Conservation (phyloP, 92 coral and sea anemone species). For the Meandrina meandrites region DNA sequence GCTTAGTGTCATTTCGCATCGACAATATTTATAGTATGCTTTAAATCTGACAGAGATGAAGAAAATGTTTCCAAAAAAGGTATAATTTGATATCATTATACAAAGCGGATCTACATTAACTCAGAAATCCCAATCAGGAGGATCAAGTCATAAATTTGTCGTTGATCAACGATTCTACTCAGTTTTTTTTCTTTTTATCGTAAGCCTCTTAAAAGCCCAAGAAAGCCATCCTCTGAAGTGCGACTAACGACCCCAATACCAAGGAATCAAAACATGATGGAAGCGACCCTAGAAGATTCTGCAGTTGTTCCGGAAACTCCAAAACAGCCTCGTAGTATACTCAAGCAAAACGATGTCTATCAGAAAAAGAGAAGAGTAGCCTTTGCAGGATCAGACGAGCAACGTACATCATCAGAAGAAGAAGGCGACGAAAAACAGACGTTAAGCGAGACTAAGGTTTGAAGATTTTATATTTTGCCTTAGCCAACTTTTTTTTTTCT, state of each 20-base stretch:
- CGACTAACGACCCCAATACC: slow-evolving; percentile 4
- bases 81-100: too few relatives aligned
- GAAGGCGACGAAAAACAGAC: slow-evolving; percentile 58
- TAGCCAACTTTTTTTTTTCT: neutral
- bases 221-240: neutral
- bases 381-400: slow-evolving; percentile 78
- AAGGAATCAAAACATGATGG: neutral
- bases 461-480: neutral
- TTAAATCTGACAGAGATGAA: neutral
- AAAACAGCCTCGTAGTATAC: slow-evolving; percentile 75
- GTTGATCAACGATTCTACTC: neutral
- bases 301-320: slow-evolving; percentile 66
- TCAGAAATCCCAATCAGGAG: neutral
- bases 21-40: neutral
- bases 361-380: slow-evolving; percentile 92
- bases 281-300: slow-evolving; percentile 42
- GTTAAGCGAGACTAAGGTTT: slow-evolving; percentile 1
- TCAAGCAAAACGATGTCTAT: slow-evolving; percentile 64
- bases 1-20: neutral
- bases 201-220: slow-evolving; percentile 1
- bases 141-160: neutral
- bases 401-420: slow-evolving; percentile 66
- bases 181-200: neutral
- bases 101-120: neutral
- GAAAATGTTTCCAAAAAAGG: too few relatives aligned